Percentiles rank a stretch among this genome's conserved stretches.
phyloP scores from a whole-genome alignment of 2,888 invertebrate genomes.

The Dicycla oo region DNA sequence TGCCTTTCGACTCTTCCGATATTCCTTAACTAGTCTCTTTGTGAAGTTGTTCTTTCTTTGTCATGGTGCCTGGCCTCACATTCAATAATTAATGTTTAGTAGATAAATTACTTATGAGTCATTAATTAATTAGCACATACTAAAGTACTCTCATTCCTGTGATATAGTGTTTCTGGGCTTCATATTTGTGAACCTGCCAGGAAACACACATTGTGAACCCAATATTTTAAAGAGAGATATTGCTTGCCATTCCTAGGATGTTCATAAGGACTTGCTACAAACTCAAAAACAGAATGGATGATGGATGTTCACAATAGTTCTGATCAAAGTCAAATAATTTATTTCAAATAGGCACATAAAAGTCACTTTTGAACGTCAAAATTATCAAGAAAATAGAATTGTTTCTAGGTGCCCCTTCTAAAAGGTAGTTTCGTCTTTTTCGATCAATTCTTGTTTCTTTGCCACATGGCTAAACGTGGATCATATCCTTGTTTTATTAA shows the following conservation, averaged over 20 bases:
- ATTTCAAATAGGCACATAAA: too few species aligned
- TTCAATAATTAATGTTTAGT: conserved; percentile 25
- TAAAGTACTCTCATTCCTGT: background rate
- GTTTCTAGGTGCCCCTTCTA: too few species aligned
- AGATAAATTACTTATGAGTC: conserved; percentile 10
- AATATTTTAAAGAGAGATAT: background rate
- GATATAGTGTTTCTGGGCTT: background rate
- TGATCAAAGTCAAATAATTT: too few species aligned
- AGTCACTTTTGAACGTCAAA: too few species aligned
- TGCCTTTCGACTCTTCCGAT: background rate
- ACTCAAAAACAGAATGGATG: too few species aligned
- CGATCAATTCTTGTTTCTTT: background rate
- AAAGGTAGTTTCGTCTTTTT: too few species aligned
- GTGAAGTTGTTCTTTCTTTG: conserved; percentile 1
- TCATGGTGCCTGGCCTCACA: conserved; percentile 16
- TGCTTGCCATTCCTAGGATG: background rate
- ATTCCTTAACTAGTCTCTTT: conserved; percentile 12
- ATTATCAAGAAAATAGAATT: too few species aligned
- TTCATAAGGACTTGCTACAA: background rate
- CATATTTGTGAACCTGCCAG: background rate
- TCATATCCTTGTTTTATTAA: conserved; percentile 31
- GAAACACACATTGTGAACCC: background rate
- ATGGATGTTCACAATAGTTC: too few species aligned
- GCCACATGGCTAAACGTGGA: conserved; percentile 1
- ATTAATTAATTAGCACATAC: conserved; percentile 31